Evolutionary conservation across 2,888 invertebrate species (phyloP), one percentile per base, ranked within the genome.

Genomic region (Galeruca laticollis): DNA sequence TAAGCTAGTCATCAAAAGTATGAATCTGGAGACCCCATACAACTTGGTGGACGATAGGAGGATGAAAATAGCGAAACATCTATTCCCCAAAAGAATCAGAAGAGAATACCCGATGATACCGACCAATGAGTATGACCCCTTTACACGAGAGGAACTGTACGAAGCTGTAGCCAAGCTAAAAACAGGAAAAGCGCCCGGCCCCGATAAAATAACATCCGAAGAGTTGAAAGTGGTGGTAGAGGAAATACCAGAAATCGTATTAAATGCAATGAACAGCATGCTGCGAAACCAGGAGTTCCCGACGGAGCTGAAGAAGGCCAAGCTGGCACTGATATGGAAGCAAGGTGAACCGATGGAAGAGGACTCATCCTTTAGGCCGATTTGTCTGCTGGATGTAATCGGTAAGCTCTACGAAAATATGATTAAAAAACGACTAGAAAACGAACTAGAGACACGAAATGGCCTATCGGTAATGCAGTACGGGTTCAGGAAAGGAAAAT

Each of bases 131-230:
- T 33, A 13, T 26, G 56, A 26, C n/a, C 57, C 26, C 35, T n/a
- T n/a, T 18, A 33, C 37, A 13, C 2, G 54, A 49, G 70, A 66
- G 9, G 74, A 76, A 35, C 57, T 76, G 11, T 8, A 9, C 21
- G 49, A 37, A 9, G 77, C 75, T 0, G 66, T 62, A 2, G 20
- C 5, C 1, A 68, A 59, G 13, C 20, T 76, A 10, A 70, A 72
- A 13, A 71, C 56, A 21, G 52, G 52, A 9, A 78, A 76, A 51
- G 76, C 78, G 0, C 73, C 77, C 6, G 78, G 77, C 0, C 72
- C 74, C 0, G 79, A 78, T 47, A 73, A 73, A 11, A 73, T 80
- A 3, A 73, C 77, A 6, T 15, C 74, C 1, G 78, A 78, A 54
- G 74, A 65, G 1, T 13, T 78, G 1, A 76, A 72, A 52, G 8